Base-by-base conservation (phyloP, 2,113 vertebrate species). In the Oryzias celebensis region DNA sequence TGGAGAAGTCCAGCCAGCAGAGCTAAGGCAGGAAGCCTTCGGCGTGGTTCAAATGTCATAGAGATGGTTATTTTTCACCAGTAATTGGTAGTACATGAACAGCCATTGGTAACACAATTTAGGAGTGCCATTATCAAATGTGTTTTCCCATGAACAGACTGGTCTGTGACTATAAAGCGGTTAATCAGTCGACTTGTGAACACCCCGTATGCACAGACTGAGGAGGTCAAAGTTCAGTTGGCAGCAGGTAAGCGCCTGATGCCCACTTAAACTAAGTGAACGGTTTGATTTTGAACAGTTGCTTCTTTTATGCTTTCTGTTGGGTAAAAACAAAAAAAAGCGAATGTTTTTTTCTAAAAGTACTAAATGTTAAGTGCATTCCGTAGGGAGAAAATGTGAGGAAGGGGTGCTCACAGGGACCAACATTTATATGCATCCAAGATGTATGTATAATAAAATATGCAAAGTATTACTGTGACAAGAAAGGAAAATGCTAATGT, bases 41-140 rank as follows among this genome's bases (percentile, higher is more conserved):
- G 63, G 81, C 73, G 1, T 62, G 67, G 65, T 75, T 63, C 61
- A 60, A 66, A 70, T 60, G 77, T 71, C 81, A 67, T 55, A 82
- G 71, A 73, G 74, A 78, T 82, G 63, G 80, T 90, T 85, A 83
- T 88, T 88, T 78, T 87, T 86, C 68, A 60, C 61, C 64, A 70
- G 85, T 88, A 87, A 90, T 87, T 90, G 89, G 83, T 71, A 75
- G 83, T 75, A 68, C 80, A 86, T 89, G 86, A 87, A 86, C 82
- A 89, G 82, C 85, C 80, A 66, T 73, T 79, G 86, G 85, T 83
- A 85, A 83, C 73, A 54, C 54, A 85, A 88, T 80, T 77, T 81
- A 84, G 85, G 85, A 85, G 80, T 78, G 80, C 56, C 80, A 71
- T 80, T 82, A 68, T 86, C 74, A 87, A 84, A 77, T 80, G 84